phyloP scores from a whole-genome alignment of 2,888 invertebrate genomes.

The Eupithecia abbreviata region DNA sequence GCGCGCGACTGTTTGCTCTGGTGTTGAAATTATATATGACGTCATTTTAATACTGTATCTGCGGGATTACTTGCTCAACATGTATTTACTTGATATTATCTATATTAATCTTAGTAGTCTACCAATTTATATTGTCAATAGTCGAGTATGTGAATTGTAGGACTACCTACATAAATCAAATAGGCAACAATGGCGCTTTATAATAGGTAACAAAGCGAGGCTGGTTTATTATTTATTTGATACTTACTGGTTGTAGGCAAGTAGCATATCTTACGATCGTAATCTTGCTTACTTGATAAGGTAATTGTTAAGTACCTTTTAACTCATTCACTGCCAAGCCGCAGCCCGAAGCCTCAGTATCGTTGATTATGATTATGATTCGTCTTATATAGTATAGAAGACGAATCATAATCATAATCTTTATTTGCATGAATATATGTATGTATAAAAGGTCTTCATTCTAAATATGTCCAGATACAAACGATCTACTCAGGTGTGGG shows the following conservation, averaged over 20 bases:
- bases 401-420: too few species aligned
- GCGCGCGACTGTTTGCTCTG: conserved; percentile 66
- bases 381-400: too few species aligned
- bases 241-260: conserved; percentile 5
- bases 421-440: too few species aligned
- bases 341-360: too few species aligned
- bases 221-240: conserved; percentile 7
- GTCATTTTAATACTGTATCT: conserved; percentile 54
- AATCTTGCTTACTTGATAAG: conserved; percentile 11
- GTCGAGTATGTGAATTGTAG: background rate
- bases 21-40: conserved; percentile 72
- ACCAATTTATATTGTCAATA: conserved; percentile 20
- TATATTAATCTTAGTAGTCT: background rate
- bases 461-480: too few species aligned
- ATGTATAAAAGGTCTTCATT: too few species aligned
- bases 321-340: too few species aligned
- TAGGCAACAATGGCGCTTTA: conserved; percentile 10
- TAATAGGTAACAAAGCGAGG: conserved; percentile 10
- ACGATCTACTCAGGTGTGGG: too few species aligned
- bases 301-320: conserved; percentile 1
- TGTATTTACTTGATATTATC: background rate
- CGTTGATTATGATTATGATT: too few species aligned
- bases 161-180: conserved; percentile 7
- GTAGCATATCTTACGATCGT: conserved; percentile 9
- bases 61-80: background rate